Percentiles rank a stretch among this genome's conserved stretches.
Conservation (phyloP, 2,797 vertebrate species). For the Neosalanx taihuensis region DNA sequence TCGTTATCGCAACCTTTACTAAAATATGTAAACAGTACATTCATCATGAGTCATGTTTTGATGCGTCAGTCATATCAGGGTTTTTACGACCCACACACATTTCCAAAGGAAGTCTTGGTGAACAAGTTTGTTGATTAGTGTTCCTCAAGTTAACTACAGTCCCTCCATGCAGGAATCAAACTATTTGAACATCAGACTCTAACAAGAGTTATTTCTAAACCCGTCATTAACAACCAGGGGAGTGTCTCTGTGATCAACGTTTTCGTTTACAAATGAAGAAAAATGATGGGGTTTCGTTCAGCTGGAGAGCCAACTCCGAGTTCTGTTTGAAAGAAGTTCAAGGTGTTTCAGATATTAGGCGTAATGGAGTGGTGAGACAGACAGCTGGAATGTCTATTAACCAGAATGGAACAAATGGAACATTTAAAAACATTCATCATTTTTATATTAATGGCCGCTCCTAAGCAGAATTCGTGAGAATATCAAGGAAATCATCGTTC, state of each 20-base stretch:
- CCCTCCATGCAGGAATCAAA: slow-evolving; percentile 15
- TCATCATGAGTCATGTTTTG: background rate
- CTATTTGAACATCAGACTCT: slow-evolving; percentile 32
- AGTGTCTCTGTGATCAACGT: slow-evolving; percentile 49
- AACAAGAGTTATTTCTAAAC: slow-evolving; percentile 46
- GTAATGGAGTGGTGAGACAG: slow-evolving; percentile 17
- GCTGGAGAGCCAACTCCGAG: slow-evolving; percentile 22
- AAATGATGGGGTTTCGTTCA: slow-evolving; percentile 23
- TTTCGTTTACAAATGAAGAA: slow-evolving; percentile 39
- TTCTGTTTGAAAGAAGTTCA: slow-evolving; percentile 15
- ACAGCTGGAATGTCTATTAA: slow-evolving; percentile 4
- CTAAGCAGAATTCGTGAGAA: background rate
- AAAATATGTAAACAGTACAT: background rate
- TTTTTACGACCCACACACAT: too few species aligned
- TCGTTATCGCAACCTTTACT: background rate
- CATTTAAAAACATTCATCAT: background rate
- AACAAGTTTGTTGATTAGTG: slow-evolving; percentile 38
- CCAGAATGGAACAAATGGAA: background rate
- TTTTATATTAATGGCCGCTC: background rate
- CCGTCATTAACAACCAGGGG: slow-evolving; percentile 49
- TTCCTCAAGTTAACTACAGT: background rate
- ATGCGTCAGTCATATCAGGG: too few species aligned
- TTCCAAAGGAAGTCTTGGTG: slow-evolving; percentile 18
- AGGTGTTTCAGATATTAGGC: slow-evolving; percentile 22
- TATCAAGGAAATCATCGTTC: background rate